Evolutionary conservation across 2,888 invertebrate genomes (phyloP), one percentile per base, ranked within the genome.

Genomic region (Temnothorax rugatulus): DNA sequence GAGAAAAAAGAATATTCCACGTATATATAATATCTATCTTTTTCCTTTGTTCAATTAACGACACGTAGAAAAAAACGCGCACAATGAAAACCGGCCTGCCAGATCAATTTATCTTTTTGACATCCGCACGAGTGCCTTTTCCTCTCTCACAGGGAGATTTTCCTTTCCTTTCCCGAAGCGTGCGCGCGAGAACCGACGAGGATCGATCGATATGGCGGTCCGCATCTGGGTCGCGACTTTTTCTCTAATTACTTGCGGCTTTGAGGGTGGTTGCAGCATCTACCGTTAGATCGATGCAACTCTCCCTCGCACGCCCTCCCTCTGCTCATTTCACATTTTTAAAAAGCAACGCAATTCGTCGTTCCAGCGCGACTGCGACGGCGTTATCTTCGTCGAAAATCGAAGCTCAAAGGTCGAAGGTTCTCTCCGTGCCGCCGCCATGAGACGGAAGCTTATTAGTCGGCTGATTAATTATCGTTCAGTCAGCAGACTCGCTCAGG

Each of bases 191-290:
- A 64, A 66, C 81, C 71, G 15, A 64, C 41, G 52, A 41, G 77
- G 71, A 90, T 89, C 90, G 90, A 90, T 90, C 90, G 89, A 87
- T 90, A 87, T 84, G 83, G 79, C 84, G 83, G 77, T 76, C 86
- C 84, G 76, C 89, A 90, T 90, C 90, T 90, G 86, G 89, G 90
- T 90, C 90, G 89, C 85, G 90, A 90, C 88, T 91, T 91, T 90
- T 91, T 91, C 85, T 86, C 91, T 91, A 90, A 89, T 90, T 91
- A 90, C 87, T 89, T 86, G 86, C 79, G 79, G 82, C 86, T 89
- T 84, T 84, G 79, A 81, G 79, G 59, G 76, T 85, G 73, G 85
- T 50, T 61, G 86, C 81, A 82, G 66, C 81, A 85, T 76, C 87
- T 76, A 86, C 83, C 82, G 38, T 71, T 73, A 82, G 69, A 68